Percentiles rank a stretch among this genome's conserved stretches.
These are phyloP conservation scores for Artemia sinica DNA, from an alignment of 2,888 invertebrate genomes.

Conservation along the genomic window DNA sequence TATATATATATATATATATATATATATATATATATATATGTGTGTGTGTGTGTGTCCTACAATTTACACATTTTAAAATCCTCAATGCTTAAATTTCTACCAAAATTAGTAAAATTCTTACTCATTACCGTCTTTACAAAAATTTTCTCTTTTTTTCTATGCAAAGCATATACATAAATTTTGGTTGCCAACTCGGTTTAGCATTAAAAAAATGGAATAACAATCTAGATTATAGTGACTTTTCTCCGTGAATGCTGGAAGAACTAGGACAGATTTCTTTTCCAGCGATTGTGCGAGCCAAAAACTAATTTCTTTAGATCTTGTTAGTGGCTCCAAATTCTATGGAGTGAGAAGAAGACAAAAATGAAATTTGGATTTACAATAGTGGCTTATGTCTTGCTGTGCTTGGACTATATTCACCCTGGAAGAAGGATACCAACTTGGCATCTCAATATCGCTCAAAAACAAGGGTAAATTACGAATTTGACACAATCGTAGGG, in stretches of 20 bases:
- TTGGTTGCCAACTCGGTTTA: too few species aligned
- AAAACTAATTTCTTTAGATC: background rate
- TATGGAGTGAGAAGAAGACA: background rate
- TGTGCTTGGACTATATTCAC: background rate
- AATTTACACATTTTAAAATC: too few species aligned
- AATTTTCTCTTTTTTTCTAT: too few species aligned
- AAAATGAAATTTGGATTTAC: conserved; percentile 9
- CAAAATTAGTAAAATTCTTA: too few species aligned
- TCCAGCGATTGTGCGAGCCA: background rate
- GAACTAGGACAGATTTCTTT: background rate
- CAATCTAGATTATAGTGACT: background rate
- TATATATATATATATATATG: too few species aligned
- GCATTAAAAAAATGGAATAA: too few species aligned
- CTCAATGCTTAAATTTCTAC: too few species aligned
- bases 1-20: too few species aligned
- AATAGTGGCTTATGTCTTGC: background rate
- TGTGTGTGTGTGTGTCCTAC: too few species aligned
- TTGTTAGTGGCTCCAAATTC: conserved; percentile 4
- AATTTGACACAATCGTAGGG: background rate
- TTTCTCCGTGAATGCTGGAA: conserved; percentile 13
- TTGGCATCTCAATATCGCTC: conserved; percentile 3
- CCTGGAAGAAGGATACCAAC: conserved; percentile 1
- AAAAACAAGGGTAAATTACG: background rate
- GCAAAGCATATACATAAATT: too few species aligned
- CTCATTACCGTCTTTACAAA: too few species aligned